Conservation (phyloP, 2,113 vertebrate genomes). For the Oncorhynchus gorbuscha region DNA sequence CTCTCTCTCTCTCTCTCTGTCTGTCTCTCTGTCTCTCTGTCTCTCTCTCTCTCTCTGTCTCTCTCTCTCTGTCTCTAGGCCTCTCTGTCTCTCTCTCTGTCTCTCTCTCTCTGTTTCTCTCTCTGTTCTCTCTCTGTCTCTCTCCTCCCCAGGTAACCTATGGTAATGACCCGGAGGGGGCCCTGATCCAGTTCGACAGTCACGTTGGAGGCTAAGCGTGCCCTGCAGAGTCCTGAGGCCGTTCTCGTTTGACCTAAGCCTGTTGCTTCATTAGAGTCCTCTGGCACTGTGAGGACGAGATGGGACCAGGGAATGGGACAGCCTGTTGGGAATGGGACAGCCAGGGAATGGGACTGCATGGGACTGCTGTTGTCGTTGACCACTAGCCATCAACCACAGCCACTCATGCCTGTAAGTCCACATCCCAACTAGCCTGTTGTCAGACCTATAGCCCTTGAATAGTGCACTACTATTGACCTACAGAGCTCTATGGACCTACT, state of each 20-base stretch:
- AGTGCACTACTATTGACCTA: background rate
- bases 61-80: background rate
- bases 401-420: slow-evolving; percentile 38
- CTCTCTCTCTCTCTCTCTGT: too few species aligned
- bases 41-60: rapidly evolving
- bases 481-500: background rate
- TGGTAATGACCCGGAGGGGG: slow-evolving; percentile 90
- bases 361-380: too few species aligned
- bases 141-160: slow-evolving; percentile 84
- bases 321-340: background rate
- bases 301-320: background rate
- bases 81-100: too few species aligned
- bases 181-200: slow-evolving; percentile 92
- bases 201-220: slow-evolving; percentile 90
- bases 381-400: background rate
- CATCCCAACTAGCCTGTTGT: too few species aligned
- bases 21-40: too few species aligned
- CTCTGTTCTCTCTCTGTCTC: background rate
- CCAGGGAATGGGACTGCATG: slow-evolving; percentile 3
- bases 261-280: slow-evolving; percentile 93
- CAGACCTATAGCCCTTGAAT: too few species aligned
- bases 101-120: too few species aligned
- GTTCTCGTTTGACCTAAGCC: too few species aligned
- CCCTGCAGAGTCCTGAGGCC: slow-evolving; percentile 94
- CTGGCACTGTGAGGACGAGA: slow-evolving; percentile 87